phyloP scores from a whole-genome alignment of 2,797 vertebrate genomes.

The Pogonophryne albipinna region DNA sequence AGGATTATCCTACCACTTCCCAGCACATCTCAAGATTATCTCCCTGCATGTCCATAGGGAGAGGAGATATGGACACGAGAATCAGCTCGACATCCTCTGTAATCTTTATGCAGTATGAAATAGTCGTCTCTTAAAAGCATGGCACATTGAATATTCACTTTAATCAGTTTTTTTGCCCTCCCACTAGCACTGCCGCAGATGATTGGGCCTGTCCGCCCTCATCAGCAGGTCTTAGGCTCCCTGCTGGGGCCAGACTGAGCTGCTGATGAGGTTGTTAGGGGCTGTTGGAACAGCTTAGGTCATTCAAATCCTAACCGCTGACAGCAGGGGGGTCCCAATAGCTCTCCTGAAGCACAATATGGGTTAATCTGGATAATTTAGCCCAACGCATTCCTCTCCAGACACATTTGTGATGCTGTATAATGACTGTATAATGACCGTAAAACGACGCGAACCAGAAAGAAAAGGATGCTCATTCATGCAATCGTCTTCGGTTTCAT shows the following conservation, averaged over 20 bases:
- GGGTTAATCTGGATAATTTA: slow-evolving; percentile 32
- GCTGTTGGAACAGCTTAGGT: slow-evolving; percentile 33
- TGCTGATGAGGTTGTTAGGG: slow-evolving; percentile 52
- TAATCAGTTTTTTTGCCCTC: slow-evolving; percentile 22
- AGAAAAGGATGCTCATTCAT: neutral
- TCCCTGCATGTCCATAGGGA: slow-evolving; percentile 1
- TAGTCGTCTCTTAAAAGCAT: slow-evolving; percentile 16
- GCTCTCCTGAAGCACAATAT: slow-evolving; percentile 28
- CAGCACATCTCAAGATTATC: too few species aligned
- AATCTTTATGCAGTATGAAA: slow-evolving; percentile 38
- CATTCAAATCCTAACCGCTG: slow-evolving; percentile 41
- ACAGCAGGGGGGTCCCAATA: slow-evolving; percentile 17
- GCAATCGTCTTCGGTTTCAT: neutral
- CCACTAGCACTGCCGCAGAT: slow-evolving; percentile 29
- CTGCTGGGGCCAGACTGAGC: slow-evolving; percentile 44
- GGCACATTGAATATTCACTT: slow-evolving; percentile 33
- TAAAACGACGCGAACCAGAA: neutral
- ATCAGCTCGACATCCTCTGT: slow-evolving; percentile 18
- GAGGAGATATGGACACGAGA: slow-evolving; percentile 9
- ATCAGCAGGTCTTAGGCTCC: slow-evolving; percentile 48
- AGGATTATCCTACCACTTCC: too few species aligned
- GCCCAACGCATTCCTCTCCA: slow-evolving; percentile 6
- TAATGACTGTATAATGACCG: too few species aligned
- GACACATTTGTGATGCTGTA: neutral
- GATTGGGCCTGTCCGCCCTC: slow-evolving; percentile 48